These are phyloP conservation scores for Macroglossus sobrinus DNA, from an alignment of 2,113 vertebrate species.

Conservation along the genomic window DNA sequence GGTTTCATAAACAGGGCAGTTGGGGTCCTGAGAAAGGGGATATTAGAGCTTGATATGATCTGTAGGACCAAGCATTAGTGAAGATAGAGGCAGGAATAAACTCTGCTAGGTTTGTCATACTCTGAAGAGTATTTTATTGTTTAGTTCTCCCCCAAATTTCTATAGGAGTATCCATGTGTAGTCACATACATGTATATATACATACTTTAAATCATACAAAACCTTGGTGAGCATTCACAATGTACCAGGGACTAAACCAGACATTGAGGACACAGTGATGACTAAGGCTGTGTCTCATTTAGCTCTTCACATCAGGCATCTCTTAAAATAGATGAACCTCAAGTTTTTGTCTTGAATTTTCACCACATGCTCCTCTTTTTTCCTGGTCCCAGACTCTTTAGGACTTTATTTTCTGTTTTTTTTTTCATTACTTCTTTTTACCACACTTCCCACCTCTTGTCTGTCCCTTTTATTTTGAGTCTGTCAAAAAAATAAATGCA, in stretches of 20 bases:
- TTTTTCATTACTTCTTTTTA: slow-evolving; percentile 7
- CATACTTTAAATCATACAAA: not conserved
- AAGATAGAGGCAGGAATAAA: not conserved
- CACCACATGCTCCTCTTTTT: not conserved
- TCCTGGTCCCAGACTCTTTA: not conserved
- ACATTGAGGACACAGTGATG: not conserved
- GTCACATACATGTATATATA: not conserved
- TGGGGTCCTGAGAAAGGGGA: not conserved
- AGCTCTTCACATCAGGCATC: not conserved
- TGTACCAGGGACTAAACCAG: not conserved
- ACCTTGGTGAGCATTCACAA: not conserved
- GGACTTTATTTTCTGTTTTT: not conserved
- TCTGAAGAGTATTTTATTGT: not conserved
- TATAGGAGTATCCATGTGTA: not conserved
- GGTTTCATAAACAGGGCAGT: not conserved
- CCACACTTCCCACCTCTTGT: not conserved
- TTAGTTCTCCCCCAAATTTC: not conserved
- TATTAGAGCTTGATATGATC: not conserved
- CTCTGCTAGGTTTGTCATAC: not conserved
- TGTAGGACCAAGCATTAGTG: not conserved
- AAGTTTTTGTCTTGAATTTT: slow-evolving; percentile 42
- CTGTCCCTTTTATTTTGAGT: not conserved
- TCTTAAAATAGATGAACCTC: slow-evolving; percentile 44
- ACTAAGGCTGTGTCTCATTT: slow-evolving; percentile 30
- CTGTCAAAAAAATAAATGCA: not conserved